These are phyloP conservation scores for Arnoldichthys spilopterus DNA, from an alignment of 2,797 vertebrate genomes.

Conservation along the genomic window DNA sequence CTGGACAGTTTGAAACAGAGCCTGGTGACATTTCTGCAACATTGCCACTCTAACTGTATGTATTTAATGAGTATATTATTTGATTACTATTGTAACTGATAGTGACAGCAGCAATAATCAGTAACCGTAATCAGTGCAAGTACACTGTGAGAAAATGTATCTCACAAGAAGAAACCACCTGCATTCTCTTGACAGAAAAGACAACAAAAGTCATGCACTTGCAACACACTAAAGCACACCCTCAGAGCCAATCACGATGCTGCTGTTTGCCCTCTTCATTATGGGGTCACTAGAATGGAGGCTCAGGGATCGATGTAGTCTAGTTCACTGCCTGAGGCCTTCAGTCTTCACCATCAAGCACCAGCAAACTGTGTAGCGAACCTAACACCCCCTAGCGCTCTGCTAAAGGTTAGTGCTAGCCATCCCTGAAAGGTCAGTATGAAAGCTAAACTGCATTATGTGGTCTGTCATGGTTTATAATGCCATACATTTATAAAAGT, in stretches of 20 bases:
- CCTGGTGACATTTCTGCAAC: no score
- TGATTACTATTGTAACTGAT: no score
- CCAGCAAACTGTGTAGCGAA: neutral
- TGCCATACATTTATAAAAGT: constrained; percentile 51
- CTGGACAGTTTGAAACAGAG: no score
- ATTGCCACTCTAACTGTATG: no score
- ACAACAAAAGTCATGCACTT: constrained; percentile 25
- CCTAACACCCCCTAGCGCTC: constrained; percentile 19
- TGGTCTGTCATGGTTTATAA: constrained; percentile 40
- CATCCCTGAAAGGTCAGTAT: constrained; percentile 51
- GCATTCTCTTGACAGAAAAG: neutral
- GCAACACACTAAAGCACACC: constrained; percentile 22
- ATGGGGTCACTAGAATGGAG: constrained; percentile 10
- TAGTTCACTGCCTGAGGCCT: neutral
- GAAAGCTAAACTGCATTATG: constrained; percentile 13
- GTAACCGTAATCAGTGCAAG: no score
- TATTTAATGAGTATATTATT: no score
- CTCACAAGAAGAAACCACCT: neutral
- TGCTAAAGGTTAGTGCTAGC: constrained; percentile 48
- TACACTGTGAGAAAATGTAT: no score
- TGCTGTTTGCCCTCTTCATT: constrained; percentile 1
- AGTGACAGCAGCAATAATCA: no score
- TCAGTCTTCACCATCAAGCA: constrained; percentile 11
- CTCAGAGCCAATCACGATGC: neutral
- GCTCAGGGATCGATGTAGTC: constrained; percentile 23